Percentiles rank a stretch among this genome's conserved stretches.
Evolutionary conservation across 2,888 invertebrate species (phyloP).

Genomic region (Octonoba sinensis): DNA sequence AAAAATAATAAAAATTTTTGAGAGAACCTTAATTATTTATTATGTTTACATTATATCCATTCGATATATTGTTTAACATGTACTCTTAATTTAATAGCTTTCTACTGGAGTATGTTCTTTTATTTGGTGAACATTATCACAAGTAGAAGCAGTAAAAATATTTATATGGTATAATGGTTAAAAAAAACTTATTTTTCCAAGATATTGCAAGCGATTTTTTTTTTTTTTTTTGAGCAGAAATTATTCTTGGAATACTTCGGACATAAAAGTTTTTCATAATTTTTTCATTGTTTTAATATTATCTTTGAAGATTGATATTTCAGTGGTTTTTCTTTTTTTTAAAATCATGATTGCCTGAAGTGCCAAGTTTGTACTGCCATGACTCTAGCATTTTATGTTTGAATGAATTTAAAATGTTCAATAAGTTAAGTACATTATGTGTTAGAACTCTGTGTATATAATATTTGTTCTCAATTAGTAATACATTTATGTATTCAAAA

Average conservation of each 20-base stretch:
- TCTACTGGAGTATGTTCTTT: conserved; percentile 46
- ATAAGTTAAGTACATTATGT: background rate
- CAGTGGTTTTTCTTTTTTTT: conserved; percentile 15
- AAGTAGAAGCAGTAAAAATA: conserved; percentile 15
- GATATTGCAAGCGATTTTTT: background rate
- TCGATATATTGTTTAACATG: conserved; percentile 51
- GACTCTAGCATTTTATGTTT: background rate
- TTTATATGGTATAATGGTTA: background rate
- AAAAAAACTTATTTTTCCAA: background rate
- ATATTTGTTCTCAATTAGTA: background rate
- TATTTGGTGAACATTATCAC: conserved; percentile 33
- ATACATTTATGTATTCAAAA: background rate
- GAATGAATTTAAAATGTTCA: too few relatives aligned
- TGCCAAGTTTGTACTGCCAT: conserved; percentile 58
- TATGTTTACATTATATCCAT: conserved; percentile 56
- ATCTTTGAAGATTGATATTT: background rate
- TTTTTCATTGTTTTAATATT: background rate
- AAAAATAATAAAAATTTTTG: too few relatives aligned
- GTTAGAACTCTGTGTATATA: background rate
- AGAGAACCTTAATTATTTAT: background rate
- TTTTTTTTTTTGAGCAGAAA: conserved; percentile 4
- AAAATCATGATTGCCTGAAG: conserved; percentile 42
- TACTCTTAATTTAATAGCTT: background rate
- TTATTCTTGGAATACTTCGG: too few relatives aligned
- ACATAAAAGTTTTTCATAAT: too few relatives aligned